Evolutionary conservation across 1,140 invertebrate genomes (phyloP).

Genomic region (Sycophila sp.): DNA sequence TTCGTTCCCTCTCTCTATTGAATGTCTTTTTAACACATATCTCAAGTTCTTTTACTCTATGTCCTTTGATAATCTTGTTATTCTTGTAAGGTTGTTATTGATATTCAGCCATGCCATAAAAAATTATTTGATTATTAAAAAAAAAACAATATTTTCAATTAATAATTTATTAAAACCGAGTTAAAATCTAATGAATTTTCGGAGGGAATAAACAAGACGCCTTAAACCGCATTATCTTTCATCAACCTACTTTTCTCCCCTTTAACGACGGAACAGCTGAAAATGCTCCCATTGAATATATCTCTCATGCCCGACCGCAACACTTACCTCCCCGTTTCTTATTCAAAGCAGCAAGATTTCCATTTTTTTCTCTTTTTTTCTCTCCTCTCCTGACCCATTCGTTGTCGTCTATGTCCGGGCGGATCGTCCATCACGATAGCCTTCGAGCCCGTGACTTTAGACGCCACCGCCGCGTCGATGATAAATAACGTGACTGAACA

Average conservation of each 20-base stretch:
- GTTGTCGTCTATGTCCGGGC: too few relatives aligned
- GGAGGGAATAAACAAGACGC: neutral
- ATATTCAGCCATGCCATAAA: too few relatives aligned
- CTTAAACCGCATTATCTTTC: neutral
- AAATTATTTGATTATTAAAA: too few relatives aligned
- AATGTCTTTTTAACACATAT: too few relatives aligned
- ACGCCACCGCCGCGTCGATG: slow-evolving; percentile 1
- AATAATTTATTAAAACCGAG: too few relatives aligned
- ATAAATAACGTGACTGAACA: slow-evolving; percentile 25
- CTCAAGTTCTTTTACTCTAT: too few relatives aligned
- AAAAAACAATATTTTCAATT: too few relatives aligned
- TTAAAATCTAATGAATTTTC: neutral
- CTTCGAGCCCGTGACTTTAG: neutral
- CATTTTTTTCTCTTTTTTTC: slow-evolving; percentile 13
- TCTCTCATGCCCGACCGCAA: neutral
- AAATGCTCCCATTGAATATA: neutral
- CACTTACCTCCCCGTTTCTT: slow-evolving; percentile 5
- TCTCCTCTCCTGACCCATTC: neutral
- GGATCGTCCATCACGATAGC: slow-evolving; percentile 33
- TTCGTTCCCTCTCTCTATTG: too few relatives aligned
- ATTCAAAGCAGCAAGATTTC: slow-evolving; percentile 21
- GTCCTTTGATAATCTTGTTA: too few relatives aligned
- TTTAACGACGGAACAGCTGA: neutral
- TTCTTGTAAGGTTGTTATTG: too few relatives aligned
- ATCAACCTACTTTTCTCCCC: slow-evolving; percentile 1